Evolutionary conservation across 2,797 vertebrate species (phyloP), one percentile per base, ranked within the genome.

Genomic region (Danio jaintianensis): DNA sequence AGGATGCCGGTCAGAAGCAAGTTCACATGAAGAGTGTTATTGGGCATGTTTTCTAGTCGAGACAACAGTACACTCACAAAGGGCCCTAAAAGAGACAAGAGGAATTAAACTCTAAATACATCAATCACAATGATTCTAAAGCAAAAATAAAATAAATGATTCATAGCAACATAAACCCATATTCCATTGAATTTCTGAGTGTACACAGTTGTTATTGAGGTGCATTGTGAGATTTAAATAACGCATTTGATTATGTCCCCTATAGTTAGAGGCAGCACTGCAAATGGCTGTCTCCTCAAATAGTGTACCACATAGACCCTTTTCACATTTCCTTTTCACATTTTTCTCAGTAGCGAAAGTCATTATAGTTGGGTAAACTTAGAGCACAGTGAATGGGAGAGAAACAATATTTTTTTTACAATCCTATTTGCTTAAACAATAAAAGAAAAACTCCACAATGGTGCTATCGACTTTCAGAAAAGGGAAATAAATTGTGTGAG

Each of bases 1-100:
- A 99, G 89, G 90, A 99, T 98, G 77, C 96, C 98, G 0, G 98
- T 98, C 29, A 99, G 90, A 87, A 99, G 85, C 90, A 99, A 83
- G 90, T 99, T 99, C 6, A 98, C 95, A 0, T 98, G 96, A 53
- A 99, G 90, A 0, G 97, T 95, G 88, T 99, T 99, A 16, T 96
- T 95, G 87, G 96, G 88, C 98, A 99, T 98, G 90, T 98, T 99
- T 92, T 99, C 98, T 92, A 99, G 93, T 67, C 98, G 98, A 0
- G 98, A 99, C 81, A 99, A 85, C 82, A 99, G 93, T 85, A 99
- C 98, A 0, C 98, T 99, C 90, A 99, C 93, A 85, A 99, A 99
- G 0, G 98, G 98, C 56, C 98, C 98, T 99, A 90, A 45, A 58
- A 61, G 40, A 79, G 43, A 45, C n/a, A 13, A 13, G 55, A 56